A percentile compares a stretch with the other conserved stretches of the same genome.
These are phyloP conservation scores for Cairina moschata DNA, from an alignment of 2,113 vertebrate species.

Conservation along the genomic window DNA sequence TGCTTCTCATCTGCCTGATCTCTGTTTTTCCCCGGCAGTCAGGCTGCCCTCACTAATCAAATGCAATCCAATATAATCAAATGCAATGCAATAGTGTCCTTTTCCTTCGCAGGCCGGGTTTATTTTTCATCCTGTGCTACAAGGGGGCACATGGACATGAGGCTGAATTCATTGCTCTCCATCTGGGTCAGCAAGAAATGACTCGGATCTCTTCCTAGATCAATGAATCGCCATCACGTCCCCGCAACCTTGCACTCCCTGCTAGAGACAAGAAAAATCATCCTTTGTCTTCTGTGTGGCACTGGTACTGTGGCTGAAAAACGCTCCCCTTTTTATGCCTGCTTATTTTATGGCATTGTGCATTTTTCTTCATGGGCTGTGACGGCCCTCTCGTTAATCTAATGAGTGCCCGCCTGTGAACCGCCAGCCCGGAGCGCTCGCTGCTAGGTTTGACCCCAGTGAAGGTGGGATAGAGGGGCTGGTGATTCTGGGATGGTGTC, in stretches of 20 bases:
- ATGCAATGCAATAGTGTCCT: not conserved
- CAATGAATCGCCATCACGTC: not conserved
- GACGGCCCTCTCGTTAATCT: not conserved
- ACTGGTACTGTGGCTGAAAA: constrained; percentile 23
- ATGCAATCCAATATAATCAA: not conserved
- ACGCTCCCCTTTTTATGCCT: not conserved
- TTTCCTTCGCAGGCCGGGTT: not conserved
- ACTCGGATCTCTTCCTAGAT: not conserved
- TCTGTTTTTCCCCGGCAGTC: not conserved
- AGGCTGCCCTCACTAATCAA: not conserved
- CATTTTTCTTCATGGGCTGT: constrained; percentile 32
- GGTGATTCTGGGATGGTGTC: not conserved
- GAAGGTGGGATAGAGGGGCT: not conserved
- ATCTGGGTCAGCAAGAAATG: constrained; percentile 33
- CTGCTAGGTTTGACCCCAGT: not conserved
- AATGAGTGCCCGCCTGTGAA: not conserved
- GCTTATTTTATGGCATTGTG: not conserved
- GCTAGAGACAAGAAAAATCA: constrained; percentile 1
- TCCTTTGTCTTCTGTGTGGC: constrained; percentile 5
- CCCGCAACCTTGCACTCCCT: not conserved
- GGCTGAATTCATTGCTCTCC: not conserved
- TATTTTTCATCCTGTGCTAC: not conserved
- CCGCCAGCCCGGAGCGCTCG: not conserved
- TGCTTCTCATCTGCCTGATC: not conserved
- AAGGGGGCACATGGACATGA: not conserved